Conservation (phyloP, 1,140 invertebrate genomes). For the Physella acuta region DNA sequence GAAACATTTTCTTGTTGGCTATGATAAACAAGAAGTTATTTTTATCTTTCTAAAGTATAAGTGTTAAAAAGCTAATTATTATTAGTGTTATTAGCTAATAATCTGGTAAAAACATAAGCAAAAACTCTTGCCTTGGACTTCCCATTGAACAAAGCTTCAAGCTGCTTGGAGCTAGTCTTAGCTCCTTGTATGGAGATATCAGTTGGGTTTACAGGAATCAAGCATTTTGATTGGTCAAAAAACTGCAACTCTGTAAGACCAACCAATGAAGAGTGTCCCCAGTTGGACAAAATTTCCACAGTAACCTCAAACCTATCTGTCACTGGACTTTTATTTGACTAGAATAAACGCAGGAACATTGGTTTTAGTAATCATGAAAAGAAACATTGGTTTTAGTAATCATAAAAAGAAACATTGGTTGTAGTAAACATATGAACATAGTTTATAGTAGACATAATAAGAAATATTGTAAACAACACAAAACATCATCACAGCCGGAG, state of each 20-base stretch:
- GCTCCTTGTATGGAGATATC: slow-evolving; percentile 44
- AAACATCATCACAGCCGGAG: too few species aligned
- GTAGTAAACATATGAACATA: too few species aligned
- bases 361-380: too few species aligned
- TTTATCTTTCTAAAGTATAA: too few species aligned
- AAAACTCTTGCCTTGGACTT: slow-evolving; percentile 51
- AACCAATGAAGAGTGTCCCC: slow-evolving; percentile 48
- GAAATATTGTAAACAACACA: too few species aligned
- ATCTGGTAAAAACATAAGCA: slow-evolving; percentile 2
- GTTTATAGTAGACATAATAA: too few species aligned
- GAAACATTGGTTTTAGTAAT: too few species aligned
- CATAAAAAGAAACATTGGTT: too few species aligned
- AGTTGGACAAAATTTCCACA: slow-evolving; percentile 50
- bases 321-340: slow-evolving; percentile 18
- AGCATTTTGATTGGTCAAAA: slow-evolving; percentile 39
- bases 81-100: too few species aligned
- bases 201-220: slow-evolving; percentile 37
- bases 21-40: too few species aligned
- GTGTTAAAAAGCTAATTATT: too few species aligned
- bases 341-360: background rate
- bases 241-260: slow-evolving; percentile 56
- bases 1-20: too few species aligned
- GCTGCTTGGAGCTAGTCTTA: slow-evolving; percentile 24
- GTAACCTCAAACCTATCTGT: slow-evolving; percentile 34
- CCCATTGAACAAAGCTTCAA: slow-evolving; percentile 47